Evolutionary conservation across 2,888 invertebrate species (phyloP), one percentile per base, ranked within the genome.

Genomic region (Proisotoma minuta): DNA sequence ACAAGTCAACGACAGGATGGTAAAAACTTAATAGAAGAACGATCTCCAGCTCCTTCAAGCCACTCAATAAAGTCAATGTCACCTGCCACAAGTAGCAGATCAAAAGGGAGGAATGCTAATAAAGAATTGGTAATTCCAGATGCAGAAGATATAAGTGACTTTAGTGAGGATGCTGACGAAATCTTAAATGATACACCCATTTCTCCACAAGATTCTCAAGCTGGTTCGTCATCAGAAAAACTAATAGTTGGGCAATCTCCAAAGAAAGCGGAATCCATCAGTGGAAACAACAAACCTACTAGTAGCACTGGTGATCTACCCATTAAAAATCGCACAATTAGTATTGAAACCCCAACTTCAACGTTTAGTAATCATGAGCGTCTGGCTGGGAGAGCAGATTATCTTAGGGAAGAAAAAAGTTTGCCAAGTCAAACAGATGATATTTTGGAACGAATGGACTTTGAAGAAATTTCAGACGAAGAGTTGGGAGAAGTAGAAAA

Each of bases 401-500:
- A n/a, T n/a, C n/a, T n/a, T n/a, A n/a, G n/a, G n/a, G n/a, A n/a
- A n/a, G 18, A 43, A 20, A 43, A 15, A 5, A 57, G 57, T 43
- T 40, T 61, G 5, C 34, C 39, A 12, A 61, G 61, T 22, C 61
- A 61, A 27, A 61, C 53, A 24, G 87, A 87, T 72, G 88, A 87
- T 63, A 87, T 88, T 70, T 86, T 86, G 74, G 83, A 86, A 68
- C 83, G 84, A 74, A 82, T 91, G 76, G 91, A 90, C 76, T 91
- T 91, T 78, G 91, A 91, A 78, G 91, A 91, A 79, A 91, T 91
- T 75, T 91, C 91, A 18, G 91, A 92, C 77, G 91, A 91, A 57
- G 92, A 92, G 78, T 79, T 91, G 34, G 91, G 92, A 18, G 73
- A 74, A 76, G 90, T 91, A 76, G 88, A 91, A 74, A 83, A 87